phyloP scores from a whole-genome alignment of 2,113 vertebrate genomes.

The Phylloscopus trochilus region DNA sequence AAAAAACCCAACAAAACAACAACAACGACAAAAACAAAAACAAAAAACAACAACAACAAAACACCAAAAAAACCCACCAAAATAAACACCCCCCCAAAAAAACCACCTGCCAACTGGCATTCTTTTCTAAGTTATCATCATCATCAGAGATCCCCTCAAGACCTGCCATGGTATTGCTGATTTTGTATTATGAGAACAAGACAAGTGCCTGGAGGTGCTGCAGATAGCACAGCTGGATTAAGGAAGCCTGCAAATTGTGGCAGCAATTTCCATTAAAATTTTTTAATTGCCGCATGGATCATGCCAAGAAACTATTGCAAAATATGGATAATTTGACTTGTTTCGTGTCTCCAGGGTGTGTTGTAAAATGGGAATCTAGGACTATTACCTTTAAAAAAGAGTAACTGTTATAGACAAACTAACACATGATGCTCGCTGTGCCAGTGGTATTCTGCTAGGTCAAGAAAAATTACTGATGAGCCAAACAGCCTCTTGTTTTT shows the following conservation, averaged over 20 bases:
- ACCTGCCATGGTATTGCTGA: neutral
- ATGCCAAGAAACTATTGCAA: constrained; percentile 34
- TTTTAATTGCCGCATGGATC: constrained; percentile 5
- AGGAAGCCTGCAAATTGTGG: constrained; percentile 8
- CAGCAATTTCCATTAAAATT: constrained; percentile 34
- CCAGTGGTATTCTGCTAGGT: neutral
- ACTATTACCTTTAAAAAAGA: neutral
- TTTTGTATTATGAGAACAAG: constrained; percentile 37
- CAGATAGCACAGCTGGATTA: constrained; percentile 1
- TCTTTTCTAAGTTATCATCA: constrained; percentile 39
- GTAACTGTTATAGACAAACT: neutral
- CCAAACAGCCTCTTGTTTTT: neutral
- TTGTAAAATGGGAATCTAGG: neutral
- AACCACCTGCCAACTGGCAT: neutral
- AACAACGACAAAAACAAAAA: fast-evolving
- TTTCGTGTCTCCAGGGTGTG: neutral
- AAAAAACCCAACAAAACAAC: too few relatives aligned
- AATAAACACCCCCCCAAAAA: too few relatives aligned
- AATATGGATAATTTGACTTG: constrained; percentile 13
- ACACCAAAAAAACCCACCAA: too few relatives aligned
- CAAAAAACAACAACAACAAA: too few relatives aligned
- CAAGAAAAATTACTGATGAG: neutral
- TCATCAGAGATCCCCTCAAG: constrained; percentile 5
- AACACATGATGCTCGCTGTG: neutral
- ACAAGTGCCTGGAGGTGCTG: constrained; percentile 27